A percentile compares a stretch with the other conserved stretches of the same genome.
These are phyloP conservation scores for Drosophila ficusphila DNA, from an alignment of 1,140 invertebrate species.

Conservation along the genomic window DNA sequence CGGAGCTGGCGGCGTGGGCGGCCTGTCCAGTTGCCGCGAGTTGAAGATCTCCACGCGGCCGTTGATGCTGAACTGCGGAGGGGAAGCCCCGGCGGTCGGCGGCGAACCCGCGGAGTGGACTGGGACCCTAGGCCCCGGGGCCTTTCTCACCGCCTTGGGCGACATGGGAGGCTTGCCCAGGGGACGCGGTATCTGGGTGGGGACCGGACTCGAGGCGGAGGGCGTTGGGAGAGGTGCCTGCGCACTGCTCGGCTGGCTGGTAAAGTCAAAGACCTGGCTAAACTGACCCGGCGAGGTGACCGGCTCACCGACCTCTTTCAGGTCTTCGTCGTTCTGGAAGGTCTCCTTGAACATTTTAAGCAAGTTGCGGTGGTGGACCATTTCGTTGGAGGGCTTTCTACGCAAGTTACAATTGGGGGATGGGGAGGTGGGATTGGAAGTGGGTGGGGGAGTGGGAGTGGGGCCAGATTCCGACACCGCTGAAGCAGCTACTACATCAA, in stretches of 20 bases:
- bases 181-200: constrained; percentile 73
- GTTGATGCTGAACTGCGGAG: constrained; percentile 73
- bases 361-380: constrained; percentile 78
- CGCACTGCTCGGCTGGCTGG: constrained; percentile 27
- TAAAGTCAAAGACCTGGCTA: constrained; percentile 69
- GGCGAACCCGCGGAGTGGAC: constrained; percentile 13
- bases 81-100: constrained; percentile 7
- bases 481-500: constrained; percentile 75
- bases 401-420: constrained; percentile 69
- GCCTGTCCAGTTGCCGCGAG: constrained; percentile 62
- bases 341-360: constrained; percentile 82
- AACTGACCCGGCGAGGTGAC: constrained; percentile 41
- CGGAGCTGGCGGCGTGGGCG: constrained; percentile 58
- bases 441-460: constrained; percentile 11
- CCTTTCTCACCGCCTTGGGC: constrained; percentile 62
- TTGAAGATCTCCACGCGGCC: constrained; percentile 82
- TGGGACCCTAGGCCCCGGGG: constrained; percentile 12
- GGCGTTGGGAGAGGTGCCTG: constrained; percentile 16
- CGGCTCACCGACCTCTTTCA: constrained; percentile 54
- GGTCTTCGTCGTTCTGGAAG: constrained; percentile 75
- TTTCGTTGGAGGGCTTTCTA: constrained; percentile 82
- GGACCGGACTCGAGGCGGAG: constrained; percentile 15
- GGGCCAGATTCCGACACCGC: constrained; percentile 57
- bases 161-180: constrained; percentile 80
- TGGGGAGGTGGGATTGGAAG: constrained; percentile 8